Percentiles rank a stretch among this genome's conserved stretches.
Conservation (phyloP, 2,888 invertebrate species). For the Ornithoptera alexandrae region DNA sequence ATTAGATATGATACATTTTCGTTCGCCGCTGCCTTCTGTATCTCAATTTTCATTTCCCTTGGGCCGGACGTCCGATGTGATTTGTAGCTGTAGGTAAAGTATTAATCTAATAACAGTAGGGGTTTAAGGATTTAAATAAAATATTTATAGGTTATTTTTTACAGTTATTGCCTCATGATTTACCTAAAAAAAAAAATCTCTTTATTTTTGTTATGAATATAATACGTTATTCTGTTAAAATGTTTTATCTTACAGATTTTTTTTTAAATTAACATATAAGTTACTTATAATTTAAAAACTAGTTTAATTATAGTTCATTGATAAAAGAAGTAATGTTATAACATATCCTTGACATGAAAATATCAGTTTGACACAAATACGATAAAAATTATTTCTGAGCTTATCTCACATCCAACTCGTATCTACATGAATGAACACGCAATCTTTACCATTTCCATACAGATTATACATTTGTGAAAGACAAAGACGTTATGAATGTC, state of each 20-base stretch:
- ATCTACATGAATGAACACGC: not conserved
- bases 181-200: not conserved
- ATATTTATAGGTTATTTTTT: not conserved
- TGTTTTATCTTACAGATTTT: too few species aligned
- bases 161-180: not conserved
- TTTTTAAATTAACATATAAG: too few species aligned
- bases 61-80: slow-evolving; percentile 72
- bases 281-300: too few species aligned
- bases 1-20: slow-evolving; percentile 77
- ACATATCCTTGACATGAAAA: not conserved
- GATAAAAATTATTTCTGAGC: not conserved
- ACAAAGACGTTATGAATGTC: not conserved
- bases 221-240: too few species aligned
- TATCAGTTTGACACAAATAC: not conserved
- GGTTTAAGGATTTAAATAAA: not conserved
- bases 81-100: slow-evolving; percentile 2
- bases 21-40: slow-evolving; percentile 77
- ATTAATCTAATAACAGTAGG: not conserved
- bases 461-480: not conserved
- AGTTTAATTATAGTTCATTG: not conserved
- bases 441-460: not conserved
- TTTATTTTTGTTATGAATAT: not conserved
- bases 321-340: not conserved
- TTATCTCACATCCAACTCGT: not conserved
- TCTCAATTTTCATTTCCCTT: slow-evolving; percentile 78